phyloP scores from a whole-genome alignment of 1,140 invertebrate species.

The Drosophila paulistorum region DNA sequence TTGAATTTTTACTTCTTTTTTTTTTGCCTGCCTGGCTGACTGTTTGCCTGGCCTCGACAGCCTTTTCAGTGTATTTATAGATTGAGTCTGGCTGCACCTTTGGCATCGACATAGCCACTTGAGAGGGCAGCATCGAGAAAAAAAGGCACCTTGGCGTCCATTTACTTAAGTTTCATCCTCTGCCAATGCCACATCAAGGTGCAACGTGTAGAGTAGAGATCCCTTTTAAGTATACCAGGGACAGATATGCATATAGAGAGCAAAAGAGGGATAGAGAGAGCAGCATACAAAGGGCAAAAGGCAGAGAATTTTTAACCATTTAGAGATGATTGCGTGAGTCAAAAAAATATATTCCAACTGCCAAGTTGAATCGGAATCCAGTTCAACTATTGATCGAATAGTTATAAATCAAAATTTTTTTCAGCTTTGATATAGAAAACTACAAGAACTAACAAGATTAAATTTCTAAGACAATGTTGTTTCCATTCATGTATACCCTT shows the following conservation, averaged over 20 bases:
- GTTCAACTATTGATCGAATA: too few species aligned
- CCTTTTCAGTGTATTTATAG: conserved; percentile 61
- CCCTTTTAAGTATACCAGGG: conserved; percentile 13
- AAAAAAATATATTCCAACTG: too few species aligned
- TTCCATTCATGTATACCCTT: too few species aligned
- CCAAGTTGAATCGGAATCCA: too few species aligned
- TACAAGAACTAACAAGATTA: too few species aligned
- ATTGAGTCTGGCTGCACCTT: conserved; percentile 57
- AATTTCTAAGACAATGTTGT: too few species aligned
- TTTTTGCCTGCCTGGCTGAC: neutral
- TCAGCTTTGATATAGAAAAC: too few species aligned
- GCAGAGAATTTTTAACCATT: neutral
- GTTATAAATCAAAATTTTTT: too few species aligned
- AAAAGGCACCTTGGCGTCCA: conserved; percentile 69
- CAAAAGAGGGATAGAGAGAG: neutral
- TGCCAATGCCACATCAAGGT: conserved; percentile 19
- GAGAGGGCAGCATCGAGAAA: conserved; percentile 40
- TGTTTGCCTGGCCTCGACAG: neutral
- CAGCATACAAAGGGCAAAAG: neutral
- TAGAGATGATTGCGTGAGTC: conserved; percentile 5
- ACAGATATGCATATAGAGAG: neutral
- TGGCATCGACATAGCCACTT: conserved; percentile 61
- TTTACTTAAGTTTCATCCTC: conserved; percentile 24
- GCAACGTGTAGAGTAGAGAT: conserved; percentile 13
- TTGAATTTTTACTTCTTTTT: conserved; percentile 1